Percentiles rank a stretch among this genome's conserved stretches.
These are phyloP conservation scores for Chironomus striatipennis DNA, from an alignment of 1,140 invertebrate species.

Conservation along the genomic window DNA sequence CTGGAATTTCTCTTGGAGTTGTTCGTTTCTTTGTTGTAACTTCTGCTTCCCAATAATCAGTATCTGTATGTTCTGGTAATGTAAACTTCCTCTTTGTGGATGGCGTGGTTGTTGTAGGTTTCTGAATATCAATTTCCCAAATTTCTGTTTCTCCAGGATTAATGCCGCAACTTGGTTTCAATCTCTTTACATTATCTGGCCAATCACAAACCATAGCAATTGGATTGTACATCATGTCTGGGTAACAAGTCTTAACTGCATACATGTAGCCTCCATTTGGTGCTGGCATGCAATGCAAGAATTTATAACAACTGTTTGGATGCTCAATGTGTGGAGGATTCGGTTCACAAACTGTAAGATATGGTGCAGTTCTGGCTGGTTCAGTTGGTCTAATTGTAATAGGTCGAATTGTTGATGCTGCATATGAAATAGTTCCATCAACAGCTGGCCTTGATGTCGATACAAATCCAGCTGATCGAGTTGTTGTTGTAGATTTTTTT, in stretches of 20 bases:
- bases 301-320: slow-evolving; percentile 48
- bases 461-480: no score
- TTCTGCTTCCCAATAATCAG: neutral
- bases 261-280: slow-evolving; percentile 34
- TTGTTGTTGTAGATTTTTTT: no score
- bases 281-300: slow-evolving; percentile 47
- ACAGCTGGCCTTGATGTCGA: no score
- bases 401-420: no score
- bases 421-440: no score
- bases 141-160: slow-evolving; percentile 26
- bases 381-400: no score
- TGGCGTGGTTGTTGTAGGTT: neutral
- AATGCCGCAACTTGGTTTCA: slow-evolving; percentile 49
- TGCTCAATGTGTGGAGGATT: slow-evolving; percentile 34
- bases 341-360: neutral
- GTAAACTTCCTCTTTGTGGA: neutral
- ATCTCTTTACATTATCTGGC: slow-evolving; percentile 47
- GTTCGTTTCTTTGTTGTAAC: neutral
- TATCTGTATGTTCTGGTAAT: no score
- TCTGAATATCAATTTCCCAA: neutral
- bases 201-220: slow-evolving; percentile 51
- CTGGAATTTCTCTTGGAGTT: neutral
- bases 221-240: slow-evolving; percentile 53
- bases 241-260: slow-evolving; percentile 49
- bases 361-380: neutral